phyloP scores from a whole-genome alignment of 2,113 vertebrate species.

The Hymenochirus boettgeri region DNA sequence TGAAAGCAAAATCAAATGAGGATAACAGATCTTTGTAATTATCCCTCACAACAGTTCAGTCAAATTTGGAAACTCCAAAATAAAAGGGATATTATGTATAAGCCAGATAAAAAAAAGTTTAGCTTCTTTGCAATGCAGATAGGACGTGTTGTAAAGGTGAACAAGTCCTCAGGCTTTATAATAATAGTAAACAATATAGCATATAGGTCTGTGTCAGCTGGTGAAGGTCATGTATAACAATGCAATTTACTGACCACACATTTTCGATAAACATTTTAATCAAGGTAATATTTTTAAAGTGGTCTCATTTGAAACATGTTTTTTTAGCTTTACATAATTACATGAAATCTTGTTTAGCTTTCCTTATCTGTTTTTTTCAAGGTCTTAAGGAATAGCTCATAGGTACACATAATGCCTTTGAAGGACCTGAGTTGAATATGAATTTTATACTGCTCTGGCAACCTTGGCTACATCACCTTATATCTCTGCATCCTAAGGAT shows the following conservation, averaged over 20 bases:
- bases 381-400: slow-evolving; percentile 2
- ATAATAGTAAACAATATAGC: too few relatives aligned
- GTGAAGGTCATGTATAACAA: background rate
- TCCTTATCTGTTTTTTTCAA: slow-evolving; percentile 1
- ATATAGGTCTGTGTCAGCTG: too few relatives aligned
- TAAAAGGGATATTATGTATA: too few relatives aligned
- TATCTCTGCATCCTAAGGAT: background rate
- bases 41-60: too few relatives aligned
- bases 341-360: background rate
- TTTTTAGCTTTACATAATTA: background rate
- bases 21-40: too few relatives aligned
- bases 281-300: background rate
- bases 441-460: background rate
- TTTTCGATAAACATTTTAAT: background rate
- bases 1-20: too few relatives aligned
- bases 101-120: too few relatives aligned
- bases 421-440: slow-evolving; percentile 12
- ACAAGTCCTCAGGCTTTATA: too few relatives aligned
- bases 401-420: slow-evolving; percentile 1
- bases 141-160: too few relatives aligned
- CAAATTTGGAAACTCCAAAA: too few relatives aligned
- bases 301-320: background rate
- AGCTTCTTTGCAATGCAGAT: too few relatives aligned
- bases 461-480: background rate
- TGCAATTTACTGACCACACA: background rate